Evolutionary conservation across 2,113 vertebrate species (phyloP).

Genomic region (Caracal caracal): DNA sequence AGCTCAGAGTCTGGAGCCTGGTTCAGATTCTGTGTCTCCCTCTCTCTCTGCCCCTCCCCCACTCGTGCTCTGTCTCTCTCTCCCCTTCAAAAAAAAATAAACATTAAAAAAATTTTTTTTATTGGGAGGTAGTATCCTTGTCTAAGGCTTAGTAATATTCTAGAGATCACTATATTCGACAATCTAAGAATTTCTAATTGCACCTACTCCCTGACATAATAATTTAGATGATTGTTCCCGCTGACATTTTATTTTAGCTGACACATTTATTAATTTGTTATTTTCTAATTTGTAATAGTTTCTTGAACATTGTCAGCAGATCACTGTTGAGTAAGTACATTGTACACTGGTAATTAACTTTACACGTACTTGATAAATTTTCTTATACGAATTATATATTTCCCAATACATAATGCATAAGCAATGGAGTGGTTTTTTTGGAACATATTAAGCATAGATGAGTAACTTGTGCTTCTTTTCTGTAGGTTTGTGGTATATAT

Average conservation of each 20-base stretch:
- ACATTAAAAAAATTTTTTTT: neutral
- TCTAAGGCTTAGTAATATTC: neutral
- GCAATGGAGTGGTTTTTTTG: neutral
- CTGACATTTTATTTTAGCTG: constrained; percentile 28
- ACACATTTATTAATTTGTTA: neutral
- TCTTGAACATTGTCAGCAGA: neutral
- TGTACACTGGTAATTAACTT: neutral
- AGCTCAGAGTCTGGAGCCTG: too few species aligned
- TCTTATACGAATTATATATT: neutral
- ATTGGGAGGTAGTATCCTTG: neutral
- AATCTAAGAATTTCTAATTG: constrained; percentile 21
- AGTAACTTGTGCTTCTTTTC: neutral
- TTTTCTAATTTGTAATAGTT: constrained; percentile 23
- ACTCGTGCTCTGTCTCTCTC: too few species aligned
- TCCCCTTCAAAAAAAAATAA: too few species aligned
- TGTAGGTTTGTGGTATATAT: neutral
- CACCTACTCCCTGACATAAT: neutral
- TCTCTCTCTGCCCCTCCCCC: too few species aligned
- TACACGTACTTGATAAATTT: neutral
- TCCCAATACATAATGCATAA: neutral
- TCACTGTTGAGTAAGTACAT: neutral
- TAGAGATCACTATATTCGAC: neutral
- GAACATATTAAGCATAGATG: neutral
- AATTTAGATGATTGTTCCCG: neutral
- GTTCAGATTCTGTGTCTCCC: too few species aligned